Evolutionary conservation across 2,113 vertebrate genomes (phyloP), one percentile per base, ranked within the genome.

Genomic region (Neotragus pygmaeus): DNA sequence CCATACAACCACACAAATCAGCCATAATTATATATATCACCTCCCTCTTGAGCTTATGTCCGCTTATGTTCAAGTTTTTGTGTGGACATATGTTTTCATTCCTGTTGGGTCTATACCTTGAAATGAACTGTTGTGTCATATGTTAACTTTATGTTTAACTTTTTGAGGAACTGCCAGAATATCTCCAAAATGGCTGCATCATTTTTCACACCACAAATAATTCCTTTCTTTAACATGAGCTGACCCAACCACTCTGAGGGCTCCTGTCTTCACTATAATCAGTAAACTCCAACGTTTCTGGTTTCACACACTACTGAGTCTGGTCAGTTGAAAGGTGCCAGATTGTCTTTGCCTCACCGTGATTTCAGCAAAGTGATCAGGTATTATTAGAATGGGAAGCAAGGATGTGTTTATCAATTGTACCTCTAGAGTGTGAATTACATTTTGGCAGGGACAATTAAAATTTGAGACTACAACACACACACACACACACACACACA

Each of bases 331-430:
- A 91, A 70, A 94, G 6, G 7, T 27, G 21, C 12, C 53, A 62
- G 73, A 89, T 12, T 49, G 0, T 39, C 91, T 64, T 62, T 47
- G 15, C 17, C 82, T 93, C 53, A 49, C 12, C 27, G 43, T 49
- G 86, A 84, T 86, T 91, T 93, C 78, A 97, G 66, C 94, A 88
- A 93, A 89, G 43, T 36, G 47, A 92, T 57, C 27, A 55, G 70
- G 45, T 91, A 91, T 58, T 91, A 91, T 58, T 45, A 66, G 60
- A 87, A 85, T 92, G 51, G 11, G 12, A 96, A 93, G 75, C 11
- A 77, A 84, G 47, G 75, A 53, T 66, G 33, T n/a, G 11, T 45
- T 90, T 75, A 78, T 94, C 28, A 87, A 43, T 75, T 66, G 51
- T 25, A 51, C 36, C 78, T 43, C 39, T 30, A 66, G 73, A 82